Conservation (phyloP, 2,888 invertebrate species). For the Drosophila engyochracea region DNA sequence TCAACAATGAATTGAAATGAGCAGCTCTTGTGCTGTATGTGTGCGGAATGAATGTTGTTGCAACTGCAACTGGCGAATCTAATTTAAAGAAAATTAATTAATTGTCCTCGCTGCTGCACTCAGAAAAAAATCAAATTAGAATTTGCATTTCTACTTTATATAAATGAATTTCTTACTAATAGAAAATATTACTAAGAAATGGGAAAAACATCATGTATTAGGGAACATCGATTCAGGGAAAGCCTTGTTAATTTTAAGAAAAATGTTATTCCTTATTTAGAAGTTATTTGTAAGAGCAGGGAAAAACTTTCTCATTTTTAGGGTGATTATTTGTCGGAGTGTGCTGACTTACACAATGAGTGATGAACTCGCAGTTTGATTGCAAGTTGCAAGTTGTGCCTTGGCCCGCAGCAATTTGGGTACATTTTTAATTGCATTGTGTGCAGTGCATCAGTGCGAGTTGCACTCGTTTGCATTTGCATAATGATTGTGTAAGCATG, state of each 20-base stretch:
- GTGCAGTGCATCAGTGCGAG: slow-evolving; percentile 9
- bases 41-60: slow-evolving; percentile 41
- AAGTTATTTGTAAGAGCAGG: too few species aligned
- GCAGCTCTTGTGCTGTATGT: slow-evolving; percentile 27
- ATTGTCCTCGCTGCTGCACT: slow-evolving; percentile 30
- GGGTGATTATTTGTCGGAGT: not conserved
- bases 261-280: too few species aligned
- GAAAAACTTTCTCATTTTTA: not conserved
- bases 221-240: too few species aligned
- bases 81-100: slow-evolving; percentile 78
- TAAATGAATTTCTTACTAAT: too few species aligned
- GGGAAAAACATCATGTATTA: too few species aligned
- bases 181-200: too few species aligned
- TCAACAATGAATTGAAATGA: slow-evolving; percentile 76
- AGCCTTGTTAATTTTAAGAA: too few species aligned
- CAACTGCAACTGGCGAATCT: slow-evolving; percentile 63
- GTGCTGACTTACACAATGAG: slow-evolving; percentile 18
- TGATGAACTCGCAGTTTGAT: slow-evolving; percentile 14
- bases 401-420: slow-evolving; percentile 47
- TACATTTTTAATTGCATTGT: slow-evolving; percentile 71
- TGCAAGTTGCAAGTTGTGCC: slow-evolving; percentile 2
- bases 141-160: too few species aligned
- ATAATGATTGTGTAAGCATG: slow-evolving; percentile 56
- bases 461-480: slow-evolving; percentile 66
- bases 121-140: not conserved